These are phyloP conservation scores for Candidula unifasciata DNA, from an alignment of 2,888 invertebrate genomes.

Conservation along the genomic window DNA sequence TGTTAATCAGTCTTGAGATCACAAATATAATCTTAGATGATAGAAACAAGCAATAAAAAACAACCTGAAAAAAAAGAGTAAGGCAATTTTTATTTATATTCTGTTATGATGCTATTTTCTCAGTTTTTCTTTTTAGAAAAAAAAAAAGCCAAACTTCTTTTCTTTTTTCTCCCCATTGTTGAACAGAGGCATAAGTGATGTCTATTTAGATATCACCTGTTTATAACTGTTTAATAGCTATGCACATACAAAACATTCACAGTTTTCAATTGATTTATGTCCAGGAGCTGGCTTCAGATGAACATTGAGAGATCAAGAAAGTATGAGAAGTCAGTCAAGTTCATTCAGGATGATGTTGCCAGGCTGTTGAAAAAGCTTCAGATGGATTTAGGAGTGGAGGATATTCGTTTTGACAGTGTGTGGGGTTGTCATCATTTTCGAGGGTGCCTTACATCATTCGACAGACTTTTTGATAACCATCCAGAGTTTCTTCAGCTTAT, in stretches of 20 bases:
- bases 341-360: conserved; percentile 87
- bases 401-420: conserved; percentile 80
- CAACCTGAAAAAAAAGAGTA: no score
- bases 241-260: background rate
- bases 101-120: no score
- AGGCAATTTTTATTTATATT: no score
- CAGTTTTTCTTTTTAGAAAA: no score
- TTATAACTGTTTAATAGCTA: background rate
- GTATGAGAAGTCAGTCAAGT: conserved; percentile 83
- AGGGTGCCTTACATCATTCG: conserved; percentile 91
- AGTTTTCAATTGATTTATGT: background rate
- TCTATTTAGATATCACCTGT: no score
- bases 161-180: no score
- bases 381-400: conserved; percentile 81
- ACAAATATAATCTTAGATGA: no score
- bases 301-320: conserved; percentile 85
- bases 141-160: no score
- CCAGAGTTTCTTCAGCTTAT: conserved; percentile 83
- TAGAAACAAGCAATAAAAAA: no score
- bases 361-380: conserved; percentile 83
- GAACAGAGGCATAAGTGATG: no score
- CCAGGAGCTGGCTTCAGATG: conserved; percentile 83
- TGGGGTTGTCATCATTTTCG: conserved; percentile 86
- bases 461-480: conserved; percentile 87
- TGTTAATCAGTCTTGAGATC: no score